These are phyloP conservation scores for Okapia johnstoni DNA, from an alignment of 2,113 vertebrate genomes.

Conservation along the genomic window DNA sequence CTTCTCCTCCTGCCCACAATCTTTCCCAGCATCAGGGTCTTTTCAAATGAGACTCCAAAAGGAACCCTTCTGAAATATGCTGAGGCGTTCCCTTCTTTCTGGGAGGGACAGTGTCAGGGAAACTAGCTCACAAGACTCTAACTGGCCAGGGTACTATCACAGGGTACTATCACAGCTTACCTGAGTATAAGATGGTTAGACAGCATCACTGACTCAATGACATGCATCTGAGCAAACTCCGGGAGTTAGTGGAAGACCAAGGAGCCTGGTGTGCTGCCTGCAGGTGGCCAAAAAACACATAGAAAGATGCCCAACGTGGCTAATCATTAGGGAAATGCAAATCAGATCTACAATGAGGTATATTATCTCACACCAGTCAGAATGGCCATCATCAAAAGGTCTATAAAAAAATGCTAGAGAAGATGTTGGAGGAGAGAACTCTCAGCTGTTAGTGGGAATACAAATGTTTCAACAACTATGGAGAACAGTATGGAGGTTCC, in stretches of 20 bases:
- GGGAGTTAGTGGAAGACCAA: too few species aligned
- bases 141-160: too few species aligned
- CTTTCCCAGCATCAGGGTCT: too few species aligned
- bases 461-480: neutral
- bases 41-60: neutral
- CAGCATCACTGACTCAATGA: too few species aligned
- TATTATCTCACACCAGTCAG: neutral
- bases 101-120: neutral
- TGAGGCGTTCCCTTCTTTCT: fast-evolving
- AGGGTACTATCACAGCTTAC: too few species aligned
- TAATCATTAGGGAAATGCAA: neutral
- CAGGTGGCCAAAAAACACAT: too few species aligned
- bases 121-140: neutral
- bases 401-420: neutral
- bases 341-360: neutral
- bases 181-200: too few species aligned
- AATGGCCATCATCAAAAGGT: neutral
- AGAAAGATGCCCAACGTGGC: too few species aligned
- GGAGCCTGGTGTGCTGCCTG: too few species aligned
- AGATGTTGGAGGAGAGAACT: too few species aligned
- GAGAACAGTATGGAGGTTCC: neutral
- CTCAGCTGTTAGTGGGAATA: neutral
- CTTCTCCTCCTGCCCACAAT: too few species aligned
- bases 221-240: too few species aligned
- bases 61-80: neutral